phyloP scores from a whole-genome alignment of 2,888 invertebrate species.

The Mythimna impura region DNA sequence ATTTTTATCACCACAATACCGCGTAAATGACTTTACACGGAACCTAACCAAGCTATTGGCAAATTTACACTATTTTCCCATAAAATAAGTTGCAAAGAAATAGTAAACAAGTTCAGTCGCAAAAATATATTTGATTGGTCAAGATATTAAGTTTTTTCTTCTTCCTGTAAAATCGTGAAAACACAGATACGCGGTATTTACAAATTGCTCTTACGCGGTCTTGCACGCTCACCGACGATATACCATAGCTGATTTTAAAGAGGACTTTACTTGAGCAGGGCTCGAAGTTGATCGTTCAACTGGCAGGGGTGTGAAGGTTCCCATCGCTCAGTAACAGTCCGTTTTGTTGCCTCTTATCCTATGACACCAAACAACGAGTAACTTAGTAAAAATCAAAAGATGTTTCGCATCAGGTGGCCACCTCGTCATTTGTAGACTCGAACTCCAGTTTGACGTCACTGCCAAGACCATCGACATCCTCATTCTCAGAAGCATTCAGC shows the following conservation, averaged over 20 bases:
- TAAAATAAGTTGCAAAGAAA: too few species aligned
- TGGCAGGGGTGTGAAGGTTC: constrained; percentile 4
- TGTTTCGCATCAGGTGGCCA: constrained; percentile 90
- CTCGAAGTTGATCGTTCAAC: constrained; percentile 12
- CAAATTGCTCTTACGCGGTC: too few species aligned
- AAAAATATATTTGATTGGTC: too few species aligned
- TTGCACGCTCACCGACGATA: too few species aligned
- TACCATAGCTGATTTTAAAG: background rate
- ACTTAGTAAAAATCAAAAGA: constrained; percentile 69
- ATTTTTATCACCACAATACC: too few species aligned
- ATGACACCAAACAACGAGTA: constrained; percentile 51
- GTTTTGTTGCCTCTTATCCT: constrained; percentile 30
- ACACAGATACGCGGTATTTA: too few species aligned
- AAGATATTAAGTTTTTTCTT: too few species aligned
- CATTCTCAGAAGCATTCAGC: constrained; percentile 97
- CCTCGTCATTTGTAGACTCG: constrained; percentile 94
- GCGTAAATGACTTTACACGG: too few species aligned
- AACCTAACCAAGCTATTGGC: too few species aligned
- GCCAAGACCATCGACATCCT: constrained; percentile 96
- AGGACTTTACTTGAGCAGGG: background rate
- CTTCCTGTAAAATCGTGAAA: too few species aligned
- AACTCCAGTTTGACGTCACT: constrained; percentile 96
- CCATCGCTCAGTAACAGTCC: constrained; percentile 53
- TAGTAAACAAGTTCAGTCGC: too few species aligned
- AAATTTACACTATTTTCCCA: too few species aligned